Conservation (phyloP, 2,797 vertebrate genomes). For the Silurus aristotelis region DNA sequence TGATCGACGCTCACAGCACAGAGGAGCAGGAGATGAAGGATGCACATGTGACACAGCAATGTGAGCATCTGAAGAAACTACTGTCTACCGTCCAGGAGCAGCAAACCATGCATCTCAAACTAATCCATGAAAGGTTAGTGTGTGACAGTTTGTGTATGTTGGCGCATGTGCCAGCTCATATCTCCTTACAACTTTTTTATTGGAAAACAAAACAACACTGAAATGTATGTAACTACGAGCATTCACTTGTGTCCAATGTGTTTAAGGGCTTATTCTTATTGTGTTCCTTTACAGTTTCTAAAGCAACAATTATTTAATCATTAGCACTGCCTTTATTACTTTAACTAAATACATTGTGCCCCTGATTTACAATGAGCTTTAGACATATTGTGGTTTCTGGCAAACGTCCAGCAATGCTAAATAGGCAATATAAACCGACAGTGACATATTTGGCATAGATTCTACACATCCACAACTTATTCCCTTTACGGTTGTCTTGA, state of each 20-base stretch:
- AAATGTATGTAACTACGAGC: neutral
- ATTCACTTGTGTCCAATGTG: neutral
- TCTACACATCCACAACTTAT: neutral
- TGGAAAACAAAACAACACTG: neutral
- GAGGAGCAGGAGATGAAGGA: slow-evolving; percentile 93
- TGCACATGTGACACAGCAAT: slow-evolving; percentile 90
- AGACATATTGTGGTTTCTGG: neutral
- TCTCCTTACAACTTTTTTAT: neutral
- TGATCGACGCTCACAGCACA: slow-evolving; percentile 87
- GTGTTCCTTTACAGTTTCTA: neutral
- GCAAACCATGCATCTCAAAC: slow-evolving; percentile 90
- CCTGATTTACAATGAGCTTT: neutral
- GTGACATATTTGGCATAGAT: neutral
- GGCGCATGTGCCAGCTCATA: too few species aligned
- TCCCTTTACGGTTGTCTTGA: neutral
- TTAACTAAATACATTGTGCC: slow-evolving; percentile 30
- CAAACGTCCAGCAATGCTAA: neutral
- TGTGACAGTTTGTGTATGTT: neutral
- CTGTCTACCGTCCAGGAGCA: slow-evolving; percentile 87
- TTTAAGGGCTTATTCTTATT: slow-evolving; percentile 1
- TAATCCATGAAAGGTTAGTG: slow-evolving; percentile 90
- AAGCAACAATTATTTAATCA: neutral
- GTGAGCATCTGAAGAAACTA: slow-evolving; percentile 90
- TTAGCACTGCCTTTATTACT: slow-evolving; percentile 39
- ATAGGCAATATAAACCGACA: neutral